phyloP scores from a whole-genome alignment of 2,797 vertebrate species.

The Poecilia picta region DNA sequence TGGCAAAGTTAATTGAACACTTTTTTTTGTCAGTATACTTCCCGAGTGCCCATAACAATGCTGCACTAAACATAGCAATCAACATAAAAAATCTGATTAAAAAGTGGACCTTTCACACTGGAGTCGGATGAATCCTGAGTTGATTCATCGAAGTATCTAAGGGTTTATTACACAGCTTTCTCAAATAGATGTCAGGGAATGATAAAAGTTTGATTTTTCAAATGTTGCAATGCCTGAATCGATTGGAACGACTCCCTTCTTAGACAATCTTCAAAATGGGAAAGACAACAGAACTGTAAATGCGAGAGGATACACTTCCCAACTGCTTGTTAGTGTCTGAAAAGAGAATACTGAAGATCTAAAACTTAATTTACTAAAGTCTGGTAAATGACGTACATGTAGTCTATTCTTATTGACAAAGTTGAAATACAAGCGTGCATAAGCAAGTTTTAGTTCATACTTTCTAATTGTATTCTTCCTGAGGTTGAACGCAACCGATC shows the following conservation, averaged over 20 bases:
- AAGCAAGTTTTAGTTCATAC: not conserved
- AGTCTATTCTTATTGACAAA: not conserved
- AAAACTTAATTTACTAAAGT: not conserved
- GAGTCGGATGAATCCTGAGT: too few species aligned
- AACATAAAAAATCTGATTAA: too few species aligned
- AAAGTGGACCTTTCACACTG: too few species aligned
- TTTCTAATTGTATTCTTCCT: constrained; percentile 2
- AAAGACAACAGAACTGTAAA: not conserved
- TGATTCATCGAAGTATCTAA: too few species aligned
- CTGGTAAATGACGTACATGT: not conserved
- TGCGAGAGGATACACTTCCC: not conserved
- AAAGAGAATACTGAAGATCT: not conserved
- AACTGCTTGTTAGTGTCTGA: not conserved
- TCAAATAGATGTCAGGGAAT: too few species aligned
- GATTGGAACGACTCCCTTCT: not conserved
- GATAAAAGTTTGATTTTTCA: too few species aligned
- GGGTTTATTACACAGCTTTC: too few species aligned
- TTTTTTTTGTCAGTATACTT: too few species aligned
- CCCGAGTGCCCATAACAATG: too few species aligned
- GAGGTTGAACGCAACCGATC: not conserved
- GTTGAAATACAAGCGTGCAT: not conserved
- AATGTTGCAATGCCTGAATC: not conserved
- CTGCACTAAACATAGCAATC: too few species aligned
- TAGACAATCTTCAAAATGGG: not conserved
- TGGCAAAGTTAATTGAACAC: not conserved